A percentile compares a stretch with the other conserved stretches of the same genome.
These are phyloP conservation scores for Falcunculus frontatus DNA, from an alignment of 2,113 vertebrate genomes.

Conservation along the genomic window DNA sequence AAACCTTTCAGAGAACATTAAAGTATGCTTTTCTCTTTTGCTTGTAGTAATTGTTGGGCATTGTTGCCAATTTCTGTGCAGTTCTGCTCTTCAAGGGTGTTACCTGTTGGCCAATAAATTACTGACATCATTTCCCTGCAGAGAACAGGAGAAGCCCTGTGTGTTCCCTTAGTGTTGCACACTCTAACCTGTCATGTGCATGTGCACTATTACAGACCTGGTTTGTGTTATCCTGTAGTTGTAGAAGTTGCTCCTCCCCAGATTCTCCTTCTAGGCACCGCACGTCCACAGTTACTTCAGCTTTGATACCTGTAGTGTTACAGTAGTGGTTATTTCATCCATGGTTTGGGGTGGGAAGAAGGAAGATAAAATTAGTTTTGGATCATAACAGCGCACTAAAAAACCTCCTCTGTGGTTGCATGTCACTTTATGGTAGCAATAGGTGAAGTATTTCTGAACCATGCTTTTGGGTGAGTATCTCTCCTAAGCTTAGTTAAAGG, in stretches of 20 bases:
- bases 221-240: background rate
- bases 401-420: background rate
- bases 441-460: background rate
- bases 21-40: background rate
- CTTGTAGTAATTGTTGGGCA: background rate
- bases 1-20: background rate
- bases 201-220: background rate
- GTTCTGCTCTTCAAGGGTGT: background rate
- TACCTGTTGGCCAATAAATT: background rate
- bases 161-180: background rate
- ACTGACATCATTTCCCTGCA: background rate
- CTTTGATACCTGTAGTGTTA: background rate
- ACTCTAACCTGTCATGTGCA: background rate
- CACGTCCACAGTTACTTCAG: rapidly evolving
- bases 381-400: background rate
- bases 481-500: background rate
- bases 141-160: background rate
- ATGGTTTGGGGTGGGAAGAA: background rate
- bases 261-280: background rate
- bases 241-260: background rate
- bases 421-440: background rate
- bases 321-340: background rate
- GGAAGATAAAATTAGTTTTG: background rate
- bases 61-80: background rate
- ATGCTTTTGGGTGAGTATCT: background rate